These are phyloP conservation scores for Lysiphlebus fabarum DNA, from an alignment of 1,140 invertebrate species.

Conservation along the genomic window DNA sequence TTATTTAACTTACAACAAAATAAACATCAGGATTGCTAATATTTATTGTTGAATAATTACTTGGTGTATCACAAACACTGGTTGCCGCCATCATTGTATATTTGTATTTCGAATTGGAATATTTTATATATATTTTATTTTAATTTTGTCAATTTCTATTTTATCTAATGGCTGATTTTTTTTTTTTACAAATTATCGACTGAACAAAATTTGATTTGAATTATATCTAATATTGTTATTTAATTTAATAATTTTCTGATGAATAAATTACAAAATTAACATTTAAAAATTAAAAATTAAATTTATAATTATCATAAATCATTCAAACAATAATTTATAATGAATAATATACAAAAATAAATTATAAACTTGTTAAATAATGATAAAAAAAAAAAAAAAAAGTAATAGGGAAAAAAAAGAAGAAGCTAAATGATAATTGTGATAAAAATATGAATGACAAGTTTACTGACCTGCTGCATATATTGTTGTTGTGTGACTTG, in stretches of 20 bases:
- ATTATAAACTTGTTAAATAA: too few relatives aligned
- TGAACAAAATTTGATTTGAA: too few relatives aligned
- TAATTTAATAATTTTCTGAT: too few relatives aligned
- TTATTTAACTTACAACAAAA: conserved; percentile 23
- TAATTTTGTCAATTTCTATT: background rate
- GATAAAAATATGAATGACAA: conserved; percentile 4
- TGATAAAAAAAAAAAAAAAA: background rate
- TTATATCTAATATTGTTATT: too few relatives aligned
- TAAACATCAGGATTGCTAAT: conserved; percentile 16
- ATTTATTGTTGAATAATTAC: conserved; percentile 23
- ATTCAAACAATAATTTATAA: too few relatives aligned
- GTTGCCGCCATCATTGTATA: conserved; percentile 22
- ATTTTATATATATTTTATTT: background rate
- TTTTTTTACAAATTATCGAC: background rate
- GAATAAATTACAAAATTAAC: too few relatives aligned
- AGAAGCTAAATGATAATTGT: conserved; percentile 7
- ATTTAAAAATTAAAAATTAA: too few relatives aligned
- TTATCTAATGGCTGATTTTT: background rate
- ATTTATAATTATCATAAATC: too few relatives aligned
- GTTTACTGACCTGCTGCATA: conserved; percentile 51
- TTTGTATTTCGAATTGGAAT: background rate
- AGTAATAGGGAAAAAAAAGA: conserved; percentile 1
- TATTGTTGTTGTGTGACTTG: conserved; percentile 55
- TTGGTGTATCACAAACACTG: conserved; percentile 17
- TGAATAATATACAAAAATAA: too few relatives aligned